Evolutionary conservation across 2,888 invertebrate genomes (phyloP).

Genomic region (Phytoseiulus persimilis): DNA sequence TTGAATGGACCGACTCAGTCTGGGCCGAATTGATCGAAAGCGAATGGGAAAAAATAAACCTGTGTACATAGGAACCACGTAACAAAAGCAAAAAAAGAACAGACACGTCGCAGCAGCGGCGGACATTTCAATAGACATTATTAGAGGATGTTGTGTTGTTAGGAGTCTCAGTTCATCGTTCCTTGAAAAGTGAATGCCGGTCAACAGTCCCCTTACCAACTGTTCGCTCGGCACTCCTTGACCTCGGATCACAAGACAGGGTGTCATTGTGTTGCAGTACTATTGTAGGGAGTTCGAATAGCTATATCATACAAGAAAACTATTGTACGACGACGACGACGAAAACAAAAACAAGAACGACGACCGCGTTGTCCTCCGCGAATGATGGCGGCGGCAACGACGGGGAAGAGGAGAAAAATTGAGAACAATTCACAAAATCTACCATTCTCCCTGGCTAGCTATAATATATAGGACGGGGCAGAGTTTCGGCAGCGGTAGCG

Average conservation of each 20-base stretch:
- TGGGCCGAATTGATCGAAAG: not conserved
- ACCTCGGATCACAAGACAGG: constrained; percentile 36
- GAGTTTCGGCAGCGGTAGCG: not conserved
- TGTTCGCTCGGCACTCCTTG: constrained; percentile 1
- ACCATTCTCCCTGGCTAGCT: constrained; percentile 5
- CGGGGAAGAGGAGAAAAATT: not conserved
- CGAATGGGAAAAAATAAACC: not conserved
- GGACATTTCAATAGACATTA: constrained; percentile 10
- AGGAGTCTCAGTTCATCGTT: constrained; percentile 37
- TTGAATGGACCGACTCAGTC: not conserved
- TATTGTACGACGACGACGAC: not conserved
- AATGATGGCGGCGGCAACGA: too few species aligned
- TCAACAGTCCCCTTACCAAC: not conserved
- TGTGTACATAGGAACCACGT: not conserved
- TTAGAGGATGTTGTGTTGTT: constrained; percentile 28
- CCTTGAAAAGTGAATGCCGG: not conserved
- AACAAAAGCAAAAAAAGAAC: not conserved
- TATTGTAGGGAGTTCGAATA: not conserved
- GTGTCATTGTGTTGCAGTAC: constrained; percentile 36
- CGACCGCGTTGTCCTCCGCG: not conserved
- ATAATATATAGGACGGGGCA: constrained; percentile 5
- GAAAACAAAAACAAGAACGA: not conserved
- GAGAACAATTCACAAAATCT: not conserved
- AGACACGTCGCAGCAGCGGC: not conserved
- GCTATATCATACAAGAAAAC: not conserved